phyloP scores from a whole-genome alignment of 2,113 vertebrate species.

The Neoarius graeffei region DNA sequence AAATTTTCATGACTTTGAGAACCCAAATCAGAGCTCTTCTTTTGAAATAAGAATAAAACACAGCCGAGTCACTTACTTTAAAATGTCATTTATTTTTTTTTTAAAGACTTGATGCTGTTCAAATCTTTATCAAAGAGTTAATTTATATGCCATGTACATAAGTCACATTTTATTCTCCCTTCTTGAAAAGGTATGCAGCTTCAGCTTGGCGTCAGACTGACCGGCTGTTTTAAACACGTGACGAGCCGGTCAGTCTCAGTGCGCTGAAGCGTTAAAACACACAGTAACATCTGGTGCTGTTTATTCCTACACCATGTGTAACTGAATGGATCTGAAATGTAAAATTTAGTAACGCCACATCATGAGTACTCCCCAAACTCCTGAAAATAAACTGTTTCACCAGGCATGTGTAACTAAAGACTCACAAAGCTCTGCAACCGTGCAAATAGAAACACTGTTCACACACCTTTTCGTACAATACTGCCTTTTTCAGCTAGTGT shows the following conservation, averaged over 20 bases:
- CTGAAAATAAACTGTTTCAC: neutral
- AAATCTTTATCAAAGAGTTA: slow-evolving; percentile 1
- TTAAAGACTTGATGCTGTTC: neutral
- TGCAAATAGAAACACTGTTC: neutral
- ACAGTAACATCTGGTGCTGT: neutral
- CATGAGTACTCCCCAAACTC: neutral
- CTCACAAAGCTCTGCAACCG: neutral
- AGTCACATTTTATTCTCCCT: neutral
- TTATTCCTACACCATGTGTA: slow-evolving; percentile 6
- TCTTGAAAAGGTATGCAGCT: neutral
- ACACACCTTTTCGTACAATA: slow-evolving; percentile 1
- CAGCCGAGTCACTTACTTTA: neutral
- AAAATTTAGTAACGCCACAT: neutral
- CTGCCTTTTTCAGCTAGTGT: slow-evolving; percentile 10
- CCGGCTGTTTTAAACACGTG: neutral
- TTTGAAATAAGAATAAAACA: neutral
- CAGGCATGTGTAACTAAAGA: neutral
- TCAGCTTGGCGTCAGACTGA: neutral
- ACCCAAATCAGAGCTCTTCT: neutral
- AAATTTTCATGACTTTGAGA: neutral
- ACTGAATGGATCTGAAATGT: slow-evolving; percentile 1
- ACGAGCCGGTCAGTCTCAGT: neutral
- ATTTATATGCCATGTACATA: neutral
- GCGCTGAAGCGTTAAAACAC: neutral
- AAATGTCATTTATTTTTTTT: slow-evolving; percentile 13